Evolutionary conservation across 92 coral and sea anemone species (phyloP).

Genomic region (Heliopora coerulea): DNA sequence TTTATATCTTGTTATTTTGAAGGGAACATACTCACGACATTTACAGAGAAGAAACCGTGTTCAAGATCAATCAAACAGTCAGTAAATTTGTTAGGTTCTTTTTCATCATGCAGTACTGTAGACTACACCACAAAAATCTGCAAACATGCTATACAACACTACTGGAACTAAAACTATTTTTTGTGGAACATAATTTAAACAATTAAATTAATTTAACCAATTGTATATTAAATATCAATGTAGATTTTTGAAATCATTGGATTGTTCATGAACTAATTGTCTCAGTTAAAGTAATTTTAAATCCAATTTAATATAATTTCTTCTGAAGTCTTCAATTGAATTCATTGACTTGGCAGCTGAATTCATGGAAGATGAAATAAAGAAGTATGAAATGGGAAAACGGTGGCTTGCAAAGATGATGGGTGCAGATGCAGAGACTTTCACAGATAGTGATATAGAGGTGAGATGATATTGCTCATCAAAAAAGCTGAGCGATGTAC

Average conservation of each 20-base stretch:
- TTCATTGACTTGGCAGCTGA: conserved; percentile 58
- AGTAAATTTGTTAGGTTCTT: not conserved
- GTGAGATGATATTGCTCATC: no score
- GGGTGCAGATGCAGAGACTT: conserved; percentile 89
- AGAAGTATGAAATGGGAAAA: conserved; percentile 65
- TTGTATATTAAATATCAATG: no score
- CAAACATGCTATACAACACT: no score
- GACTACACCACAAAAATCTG: no score
- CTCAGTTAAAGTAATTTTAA: no score
- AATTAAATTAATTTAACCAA: no score
- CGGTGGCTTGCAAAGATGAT: conserved; percentile 88
- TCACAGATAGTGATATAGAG: conserved; percentile 72
- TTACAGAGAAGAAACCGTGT: conserved; percentile 20
- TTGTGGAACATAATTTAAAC: no score
- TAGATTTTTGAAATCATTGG: no score
- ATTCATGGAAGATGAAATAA: conserved; percentile 65
- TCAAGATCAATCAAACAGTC: conserved; percentile 33
- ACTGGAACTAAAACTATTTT: no score
- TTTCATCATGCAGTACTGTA: not conserved
- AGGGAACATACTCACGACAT: conserved; percentile 23
- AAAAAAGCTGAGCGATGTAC: no score
- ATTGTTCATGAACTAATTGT: no score
- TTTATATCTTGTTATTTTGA: not conserved
- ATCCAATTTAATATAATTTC: no score
- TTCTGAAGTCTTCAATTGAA: not conserved